Evolutionary conservation across 2,113 vertebrate genomes (phyloP), one percentile per base, ranked within the genome.

Genomic region (Cyprinus carpio): DNA sequence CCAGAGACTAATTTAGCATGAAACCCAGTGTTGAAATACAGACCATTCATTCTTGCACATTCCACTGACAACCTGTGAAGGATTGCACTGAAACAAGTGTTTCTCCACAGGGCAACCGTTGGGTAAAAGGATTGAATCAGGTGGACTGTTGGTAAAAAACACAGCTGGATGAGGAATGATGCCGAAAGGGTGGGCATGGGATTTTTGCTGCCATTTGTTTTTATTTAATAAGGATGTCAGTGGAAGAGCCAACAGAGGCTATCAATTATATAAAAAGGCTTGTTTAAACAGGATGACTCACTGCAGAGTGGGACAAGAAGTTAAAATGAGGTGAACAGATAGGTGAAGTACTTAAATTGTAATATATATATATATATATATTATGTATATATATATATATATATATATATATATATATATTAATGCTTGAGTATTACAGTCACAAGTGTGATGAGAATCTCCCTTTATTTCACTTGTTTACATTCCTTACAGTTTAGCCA

Each of bases 71-170:
- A 60, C 83, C 23, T 56, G 85, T 89, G 89, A 89, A 84, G 80
- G 76, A 90, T 88, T 86, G 69, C 65, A 80, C 89, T 82, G 67
- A 89, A 90, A 89, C 77, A 84, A 85, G 86, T 89, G 83, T 85
- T 87, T 87, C 87, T 90, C 83, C 25, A 87, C 67, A 85, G 87
- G 87, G 77, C 80, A 76, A 76, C 79, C 60, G 74, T n/a, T 85
- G 88, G 87, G 86, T 90, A 88, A 91, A 90, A 90, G 71, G 81
- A 88, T 82, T 87, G 80, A 89, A 88, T 89, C 86, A 83, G 75
- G 80, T 75, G 79, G 87, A 69, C 49, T 75, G 81, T 67, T 83
- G 58, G 79, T 80, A 84, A 87, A n/a, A n/a, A 88, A 77, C 29
- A 18, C 64, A 82, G 23, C 58, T 67, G 83, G 85, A 84, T 86